Evolutionary conservation across 2,113 vertebrate genomes (phyloP).

Genomic region (Prunella himalayana): DNA sequence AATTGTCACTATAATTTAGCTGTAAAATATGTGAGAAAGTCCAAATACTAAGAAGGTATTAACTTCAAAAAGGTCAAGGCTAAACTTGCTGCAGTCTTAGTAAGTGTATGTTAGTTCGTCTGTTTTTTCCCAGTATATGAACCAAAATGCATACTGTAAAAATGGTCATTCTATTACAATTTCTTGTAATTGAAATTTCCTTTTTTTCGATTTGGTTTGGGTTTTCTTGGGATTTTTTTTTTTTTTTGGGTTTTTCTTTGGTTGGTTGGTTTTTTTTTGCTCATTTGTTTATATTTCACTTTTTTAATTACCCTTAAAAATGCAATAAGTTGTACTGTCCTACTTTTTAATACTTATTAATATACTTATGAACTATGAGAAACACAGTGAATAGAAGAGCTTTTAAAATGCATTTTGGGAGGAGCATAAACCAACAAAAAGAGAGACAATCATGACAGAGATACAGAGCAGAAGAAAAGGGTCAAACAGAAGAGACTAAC

Average conservation of each 20-base stretch:
- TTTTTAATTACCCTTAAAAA: background rate
- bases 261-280: background rate
- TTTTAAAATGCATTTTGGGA: background rate
- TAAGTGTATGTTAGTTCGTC: background rate
- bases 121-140: background rate
- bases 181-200: background rate
- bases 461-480: background rate
- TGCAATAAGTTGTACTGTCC: background rate
- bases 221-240: background rate
- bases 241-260: background rate
- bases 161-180: background rate
- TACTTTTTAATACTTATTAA: background rate
- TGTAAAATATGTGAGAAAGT: background rate
- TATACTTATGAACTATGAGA: background rate
- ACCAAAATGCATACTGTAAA: background rate
- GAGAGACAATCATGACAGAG: background rate
- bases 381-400: background rate
- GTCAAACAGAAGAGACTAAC: background rate
- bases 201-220: background rate
- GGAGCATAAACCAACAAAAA: background rate
- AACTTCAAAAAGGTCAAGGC: background rate
- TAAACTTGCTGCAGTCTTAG: background rate
- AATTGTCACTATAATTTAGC: background rate
- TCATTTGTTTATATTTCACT: background rate
- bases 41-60: background rate